Conservation (phyloP, 2,797 vertebrate genomes). For the Tragelaphus eurycerus region DNA sequence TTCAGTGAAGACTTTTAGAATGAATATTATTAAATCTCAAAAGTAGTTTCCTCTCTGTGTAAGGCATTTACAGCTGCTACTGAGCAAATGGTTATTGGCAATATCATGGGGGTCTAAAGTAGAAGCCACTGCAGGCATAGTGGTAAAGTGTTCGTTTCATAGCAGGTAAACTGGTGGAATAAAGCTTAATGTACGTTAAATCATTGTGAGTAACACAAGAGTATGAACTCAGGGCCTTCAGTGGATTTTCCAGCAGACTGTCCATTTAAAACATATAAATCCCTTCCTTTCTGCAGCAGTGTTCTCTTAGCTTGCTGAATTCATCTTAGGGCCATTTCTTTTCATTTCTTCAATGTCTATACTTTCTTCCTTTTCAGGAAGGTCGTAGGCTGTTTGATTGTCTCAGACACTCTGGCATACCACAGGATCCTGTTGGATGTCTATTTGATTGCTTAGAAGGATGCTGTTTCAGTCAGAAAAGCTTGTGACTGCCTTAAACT, state of each 20-base stretch:
- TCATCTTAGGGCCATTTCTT: background rate
- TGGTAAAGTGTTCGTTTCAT: conserved; percentile 45
- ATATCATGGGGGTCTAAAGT: conserved; percentile 1
- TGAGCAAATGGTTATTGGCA: conserved; percentile 58
- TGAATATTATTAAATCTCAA: conserved; percentile 31
- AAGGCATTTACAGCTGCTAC: conserved; percentile 47
- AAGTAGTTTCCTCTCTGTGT: conserved; percentile 42
- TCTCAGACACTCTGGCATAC: background rate
- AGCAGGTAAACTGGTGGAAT: conserved; percentile 9
- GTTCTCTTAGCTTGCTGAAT: background rate
- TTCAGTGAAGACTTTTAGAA: conserved; percentile 42
- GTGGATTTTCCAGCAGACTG: conserved; percentile 1
- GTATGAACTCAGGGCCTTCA: background rate
- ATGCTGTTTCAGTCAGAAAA: background rate
- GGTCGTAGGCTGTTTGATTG: background rate
- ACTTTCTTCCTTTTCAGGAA: background rate
- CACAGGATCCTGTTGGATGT: background rate
- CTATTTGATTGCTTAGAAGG: background rate
- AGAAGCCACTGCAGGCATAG: background rate
- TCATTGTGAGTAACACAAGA: background rate
- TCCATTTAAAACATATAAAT: conserved; percentile 1
- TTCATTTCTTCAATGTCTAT: background rate
- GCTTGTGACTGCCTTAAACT: background rate
- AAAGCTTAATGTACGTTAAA: conserved; percentile 8
- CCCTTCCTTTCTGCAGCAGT: background rate